These are phyloP conservation scores for Zelostemma sp. DNA, from an alignment of 1,140 invertebrate genomes.

Conservation along the genomic window DNA sequence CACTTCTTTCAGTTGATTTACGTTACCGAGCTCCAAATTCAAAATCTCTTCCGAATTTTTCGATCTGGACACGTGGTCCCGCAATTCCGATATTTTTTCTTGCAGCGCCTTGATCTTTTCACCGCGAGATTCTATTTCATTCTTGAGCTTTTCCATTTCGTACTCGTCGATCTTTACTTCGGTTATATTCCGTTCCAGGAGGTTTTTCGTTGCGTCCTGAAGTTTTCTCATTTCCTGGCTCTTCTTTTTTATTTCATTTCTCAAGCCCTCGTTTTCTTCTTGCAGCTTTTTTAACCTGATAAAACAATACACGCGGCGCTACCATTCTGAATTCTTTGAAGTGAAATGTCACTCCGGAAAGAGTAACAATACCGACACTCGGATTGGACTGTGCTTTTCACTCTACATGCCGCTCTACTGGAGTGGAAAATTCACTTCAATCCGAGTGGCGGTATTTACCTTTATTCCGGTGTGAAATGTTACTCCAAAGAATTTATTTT, in stretches of 20 bases:
- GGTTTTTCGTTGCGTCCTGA: conserved; percentile 4
- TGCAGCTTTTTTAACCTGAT: conserved; percentile 10
- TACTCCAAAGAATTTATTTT: no score
- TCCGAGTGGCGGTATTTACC: no score
- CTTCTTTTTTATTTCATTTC: conserved; percentile 7
- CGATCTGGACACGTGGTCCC: conserved; percentile 8
- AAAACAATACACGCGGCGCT: background rate
- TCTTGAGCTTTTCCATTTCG: background rate
- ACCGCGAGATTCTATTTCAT: conserved; percentile 9
- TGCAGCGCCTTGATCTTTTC: conserved; percentile 10
- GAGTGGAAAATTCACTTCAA: no score
- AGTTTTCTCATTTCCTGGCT: conserved; percentile 8
- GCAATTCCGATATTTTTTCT: conserved; percentile 12
- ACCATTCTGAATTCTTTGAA: no score
- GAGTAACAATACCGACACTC: no score
- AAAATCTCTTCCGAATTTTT: conserved; percentile 7
- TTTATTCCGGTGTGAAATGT: no score
- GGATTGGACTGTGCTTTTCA: no score
- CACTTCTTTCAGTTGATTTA: conserved; percentile 10
- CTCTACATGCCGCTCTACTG: no score
- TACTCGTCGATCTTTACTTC: background rate
- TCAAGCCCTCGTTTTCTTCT: conserved; percentile 17
- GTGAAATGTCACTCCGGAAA: no score
- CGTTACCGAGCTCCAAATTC: background rate
- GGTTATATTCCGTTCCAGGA: background rate